These are phyloP conservation scores for Mionectes olivaceus DNA, from an alignment of 2,797 vertebrate species.

Conservation along the genomic window DNA sequence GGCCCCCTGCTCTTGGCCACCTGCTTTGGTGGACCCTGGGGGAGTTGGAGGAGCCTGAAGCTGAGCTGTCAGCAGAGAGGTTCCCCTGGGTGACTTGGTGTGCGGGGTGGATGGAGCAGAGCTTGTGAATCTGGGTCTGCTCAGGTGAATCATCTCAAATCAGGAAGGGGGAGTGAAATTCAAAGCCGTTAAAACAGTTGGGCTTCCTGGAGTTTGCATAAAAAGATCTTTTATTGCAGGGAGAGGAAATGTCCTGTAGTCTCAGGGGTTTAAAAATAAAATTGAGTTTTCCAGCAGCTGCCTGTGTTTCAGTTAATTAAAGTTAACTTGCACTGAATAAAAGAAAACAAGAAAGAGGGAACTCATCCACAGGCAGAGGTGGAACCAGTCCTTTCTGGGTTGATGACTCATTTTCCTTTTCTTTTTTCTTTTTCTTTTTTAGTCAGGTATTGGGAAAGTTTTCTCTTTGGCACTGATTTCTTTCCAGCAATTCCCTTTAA, in stretches of 20 bases:
- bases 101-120: not conserved
- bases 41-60: not conserved
- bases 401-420: not conserved
- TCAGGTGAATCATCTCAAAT: not conserved
- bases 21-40: not conserved
- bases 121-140: not conserved
- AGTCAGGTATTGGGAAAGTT: not conserved
- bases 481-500: not conserved
- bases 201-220: not conserved
- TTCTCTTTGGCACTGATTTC: not conserved
- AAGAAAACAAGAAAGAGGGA: not conserved
- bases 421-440: not conserved
- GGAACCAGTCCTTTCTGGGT: not conserved
- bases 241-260: not conserved
- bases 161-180: not conserved
- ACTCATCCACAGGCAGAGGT: not conserved
- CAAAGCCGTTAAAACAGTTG: fast-evolving
- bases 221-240: not conserved
- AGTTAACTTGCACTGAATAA: not conserved
- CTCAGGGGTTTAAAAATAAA: not conserved
- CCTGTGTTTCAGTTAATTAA: not conserved
- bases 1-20: no score
- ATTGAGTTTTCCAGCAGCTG: not conserved
- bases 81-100: not conserved
- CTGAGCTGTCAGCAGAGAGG: not conserved